phyloP scores from a whole-genome alignment of 2,797 vertebrate species.

The Aplochiton taeniatus region DNA sequence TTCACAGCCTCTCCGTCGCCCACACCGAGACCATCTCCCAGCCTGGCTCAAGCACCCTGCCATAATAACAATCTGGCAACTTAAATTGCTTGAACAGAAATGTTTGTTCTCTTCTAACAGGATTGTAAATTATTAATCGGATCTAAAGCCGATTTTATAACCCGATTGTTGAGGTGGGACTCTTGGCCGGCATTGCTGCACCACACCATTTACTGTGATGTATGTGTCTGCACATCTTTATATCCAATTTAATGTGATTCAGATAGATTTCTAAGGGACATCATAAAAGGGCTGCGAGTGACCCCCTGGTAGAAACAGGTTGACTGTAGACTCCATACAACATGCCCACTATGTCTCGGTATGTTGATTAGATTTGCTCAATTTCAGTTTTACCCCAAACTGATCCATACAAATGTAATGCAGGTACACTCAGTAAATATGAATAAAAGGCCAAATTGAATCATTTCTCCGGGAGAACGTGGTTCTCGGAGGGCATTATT shows the following conservation, averaged over 20 bases:
- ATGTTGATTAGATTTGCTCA: slow-evolving; percentile 85
- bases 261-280: slow-evolving; percentile 81
- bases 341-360: slow-evolving; percentile 70
- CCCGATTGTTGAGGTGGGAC: slow-evolving; percentile 70
- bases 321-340: slow-evolving; percentile 71
- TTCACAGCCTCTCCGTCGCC: slow-evolving; percentile 43
- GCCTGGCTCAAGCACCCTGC: slow-evolving; percentile 37
- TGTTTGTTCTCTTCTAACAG: slow-evolving; percentile 75
- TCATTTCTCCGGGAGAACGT: slow-evolving; percentile 80
- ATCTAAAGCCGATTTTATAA: slow-evolving; percentile 69
- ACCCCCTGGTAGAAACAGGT: slow-evolving; percentile 66
- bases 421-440: slow-evolving; percentile 90
- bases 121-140: slow-evolving; percentile 77
- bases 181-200: slow-evolving; percentile 63
- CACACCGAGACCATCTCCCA: slow-evolving; percentile 38
- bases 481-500: slow-evolving; percentile 84
- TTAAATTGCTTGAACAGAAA: slow-evolving; percentile 70
- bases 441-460: slow-evolving; percentile 89
- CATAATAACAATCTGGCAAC: slow-evolving; percentile 65
- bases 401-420: slow-evolving; percentile 95
- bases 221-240: slow-evolving; percentile 76
- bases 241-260: slow-evolving; percentile 75
- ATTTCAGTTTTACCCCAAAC: slow-evolving; percentile 56
- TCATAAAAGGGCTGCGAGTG: slow-evolving; percentile 81
- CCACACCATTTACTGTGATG: slow-evolving; percentile 74